These are phyloP conservation scores for Acanthosoma haemorrhoidale DNA, from an alignment of 2,888 invertebrate species.

Conservation along the genomic window DNA sequence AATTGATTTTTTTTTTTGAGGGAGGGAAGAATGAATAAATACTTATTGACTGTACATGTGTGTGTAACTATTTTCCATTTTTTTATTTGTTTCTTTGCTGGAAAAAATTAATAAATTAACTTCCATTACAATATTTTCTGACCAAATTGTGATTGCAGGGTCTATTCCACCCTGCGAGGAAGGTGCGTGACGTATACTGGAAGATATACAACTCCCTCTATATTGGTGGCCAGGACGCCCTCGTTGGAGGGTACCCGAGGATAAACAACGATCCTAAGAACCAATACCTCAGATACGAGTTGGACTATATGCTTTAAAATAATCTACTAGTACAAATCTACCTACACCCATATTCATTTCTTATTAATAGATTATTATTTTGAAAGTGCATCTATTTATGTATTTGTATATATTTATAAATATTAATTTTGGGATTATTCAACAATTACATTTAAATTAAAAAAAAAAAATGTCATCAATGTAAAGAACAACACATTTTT, in stretches of 20 bases:
- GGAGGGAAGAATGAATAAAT: too few species aligned
- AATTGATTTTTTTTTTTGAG: too few species aligned
- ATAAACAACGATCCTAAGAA: constrained; percentile 93
- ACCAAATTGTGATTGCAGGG: too few species aligned
- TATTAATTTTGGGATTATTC: too few species aligned
- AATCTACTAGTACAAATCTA: constrained; percentile 14
- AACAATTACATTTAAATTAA: too few species aligned
- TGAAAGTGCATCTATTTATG: not conserved
- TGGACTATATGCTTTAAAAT: constrained; percentile 82
- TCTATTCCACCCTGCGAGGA: constrained; percentile 96
- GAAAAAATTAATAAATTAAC: too few species aligned
- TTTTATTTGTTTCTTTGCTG: not conserved
- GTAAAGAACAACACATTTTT: too few species aligned
- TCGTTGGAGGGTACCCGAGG: constrained; percentile 96
- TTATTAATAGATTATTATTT: not conserved
- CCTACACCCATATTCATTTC: not conserved
- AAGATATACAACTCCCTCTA: constrained; percentile 99
- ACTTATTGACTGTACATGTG: not conserved
- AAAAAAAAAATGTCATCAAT: too few species aligned
- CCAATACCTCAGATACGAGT: constrained; percentile 84
- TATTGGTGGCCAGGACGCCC: constrained; percentile 96
- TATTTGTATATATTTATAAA: too few species aligned
- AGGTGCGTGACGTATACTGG: constrained; percentile 99
- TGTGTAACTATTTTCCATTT: not conserved
- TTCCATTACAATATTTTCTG: too few species aligned